phyloP scores from a whole-genome alignment of 2,888 invertebrate genomes.

The Liposcelis brunnea region DNA sequence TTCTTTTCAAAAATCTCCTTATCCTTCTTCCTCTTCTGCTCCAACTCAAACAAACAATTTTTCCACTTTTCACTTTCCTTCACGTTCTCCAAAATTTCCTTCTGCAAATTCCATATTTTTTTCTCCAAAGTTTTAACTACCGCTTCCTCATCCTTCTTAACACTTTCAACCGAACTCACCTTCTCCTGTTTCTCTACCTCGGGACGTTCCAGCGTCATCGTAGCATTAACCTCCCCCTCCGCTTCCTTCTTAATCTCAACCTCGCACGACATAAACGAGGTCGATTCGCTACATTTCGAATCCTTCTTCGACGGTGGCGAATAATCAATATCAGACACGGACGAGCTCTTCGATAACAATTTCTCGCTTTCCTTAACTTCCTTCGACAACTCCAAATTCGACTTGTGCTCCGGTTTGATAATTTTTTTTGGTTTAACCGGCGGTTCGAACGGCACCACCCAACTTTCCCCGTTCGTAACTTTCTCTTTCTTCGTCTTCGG shows the following conservation, averaged over 20 bases:
- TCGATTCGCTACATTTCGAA: not conserved
- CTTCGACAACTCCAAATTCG: not conserved
- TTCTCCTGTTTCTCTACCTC: no score
- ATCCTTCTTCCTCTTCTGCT: conserved; percentile 13
- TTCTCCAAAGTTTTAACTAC: not conserved
- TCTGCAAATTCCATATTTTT: not conserved
- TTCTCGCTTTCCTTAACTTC: not conserved
- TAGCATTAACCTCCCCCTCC: not conserved
- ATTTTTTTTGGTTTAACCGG: not conserved
- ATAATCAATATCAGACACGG: not conserved
- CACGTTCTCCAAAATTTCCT: not conserved
- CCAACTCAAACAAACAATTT: conserved; percentile 14
- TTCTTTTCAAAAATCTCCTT: conserved; percentile 27
- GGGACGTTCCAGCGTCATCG: not conserved
- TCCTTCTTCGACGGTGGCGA: not conserved
- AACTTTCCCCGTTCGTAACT: not conserved
- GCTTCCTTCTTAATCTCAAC: not conserved
- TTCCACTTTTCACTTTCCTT: conserved; percentile 12
- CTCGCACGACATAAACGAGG: not conserved
- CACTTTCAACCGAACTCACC: conserved; percentile 1
- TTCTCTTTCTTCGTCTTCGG: not conserved
- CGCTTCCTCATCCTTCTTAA: not conserved
- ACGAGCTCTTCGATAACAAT: not conserved
- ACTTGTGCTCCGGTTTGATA: not conserved
- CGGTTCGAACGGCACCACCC: not conserved